A percentile compares a stretch with the other conserved stretches of the same genome.
Evolutionary conservation across 35 echinoderm and acorn worm species (phyloP).

Genomic region (Chiridota heheva): DNA sequence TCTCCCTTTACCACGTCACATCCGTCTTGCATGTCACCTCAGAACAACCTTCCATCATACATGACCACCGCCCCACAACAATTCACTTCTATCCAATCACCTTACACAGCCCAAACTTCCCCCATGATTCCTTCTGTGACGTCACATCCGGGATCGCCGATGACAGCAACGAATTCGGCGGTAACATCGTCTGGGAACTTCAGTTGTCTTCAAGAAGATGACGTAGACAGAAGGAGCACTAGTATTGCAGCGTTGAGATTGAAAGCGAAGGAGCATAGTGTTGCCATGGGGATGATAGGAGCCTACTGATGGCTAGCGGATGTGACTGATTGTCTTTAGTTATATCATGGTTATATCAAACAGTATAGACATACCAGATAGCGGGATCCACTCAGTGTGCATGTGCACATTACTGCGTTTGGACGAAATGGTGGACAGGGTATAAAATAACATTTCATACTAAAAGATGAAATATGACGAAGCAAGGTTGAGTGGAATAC

Average conservation of each 20-base stretch:
- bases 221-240: slow-evolving; percentile 69
- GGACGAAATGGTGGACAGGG: too few species aligned
- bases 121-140: slow-evolving; percentile 13
- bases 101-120: slow-evolving; percentile 40
- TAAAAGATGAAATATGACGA: too few species aligned
- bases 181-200: slow-evolving; percentile 26
- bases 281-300: slow-evolving; percentile 87
- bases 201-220: slow-evolving; percentile 25
- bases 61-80: slow-evolving; percentile 76
- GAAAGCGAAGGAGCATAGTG: slow-evolving; percentile 95
- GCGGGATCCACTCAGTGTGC: too few species aligned
- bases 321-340: slow-evolving; percentile 4
- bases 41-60: slow-evolving; percentile 79
- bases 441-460: too few species aligned
- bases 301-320: slow-evolving; percentile 91
- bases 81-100: slow-evolving; percentile 42
- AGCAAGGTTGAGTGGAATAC: too few species aligned
- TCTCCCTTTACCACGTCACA: slow-evolving; percentile 34
- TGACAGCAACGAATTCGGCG: slow-evolving; percentile 16
- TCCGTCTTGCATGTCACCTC: slow-evolving; percentile 86
- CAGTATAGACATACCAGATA: too few species aligned
- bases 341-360: too few species aligned
- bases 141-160: slow-evolving; percentile 22
- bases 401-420: too few species aligned
- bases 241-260: slow-evolving; percentile 92